These are phyloP conservation scores for Clepsis dumicolana DNA, from an alignment of 2,888 invertebrate genomes.

Conservation along the genomic window DNA sequence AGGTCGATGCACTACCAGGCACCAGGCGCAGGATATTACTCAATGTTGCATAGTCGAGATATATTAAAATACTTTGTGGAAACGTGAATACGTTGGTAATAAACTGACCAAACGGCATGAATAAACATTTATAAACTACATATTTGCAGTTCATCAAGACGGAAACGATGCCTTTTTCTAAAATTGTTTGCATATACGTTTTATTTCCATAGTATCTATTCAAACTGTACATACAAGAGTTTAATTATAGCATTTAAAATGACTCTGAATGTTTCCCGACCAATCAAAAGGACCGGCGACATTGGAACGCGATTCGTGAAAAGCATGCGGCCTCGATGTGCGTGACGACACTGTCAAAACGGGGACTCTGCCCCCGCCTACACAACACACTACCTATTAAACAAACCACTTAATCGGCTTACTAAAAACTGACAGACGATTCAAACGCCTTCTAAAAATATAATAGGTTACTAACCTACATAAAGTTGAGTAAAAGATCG, in stretches of 20 bases:
- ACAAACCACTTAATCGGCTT: constrained; percentile 38
- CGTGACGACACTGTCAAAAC: constrained; percentile 51
- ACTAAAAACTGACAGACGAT: constrained; percentile 24
- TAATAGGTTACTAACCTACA: background rate
- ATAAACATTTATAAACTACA: constrained; percentile 7
- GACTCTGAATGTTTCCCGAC: constrained; percentile 14
- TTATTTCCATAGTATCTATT: background rate
- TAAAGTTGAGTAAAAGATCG: constrained; percentile 4
- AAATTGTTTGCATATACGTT: background rate
- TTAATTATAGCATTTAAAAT: constrained; percentile 26
- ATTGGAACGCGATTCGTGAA: constrained; percentile 40
- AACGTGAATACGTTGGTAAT: constrained; percentile 16
- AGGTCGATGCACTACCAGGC: constrained; percentile 61
- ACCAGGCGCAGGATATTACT: constrained; percentile 53
- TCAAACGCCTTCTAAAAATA: constrained; percentile 5
- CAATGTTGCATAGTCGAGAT: constrained; percentile 54
- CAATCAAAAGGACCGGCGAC: constrained; percentile 22
- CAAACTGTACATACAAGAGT: background rate
- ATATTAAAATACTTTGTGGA: constrained; percentile 44
- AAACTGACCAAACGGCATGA: background rate
- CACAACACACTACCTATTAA: constrained; percentile 49
- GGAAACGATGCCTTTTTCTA: background rate
- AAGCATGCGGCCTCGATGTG: constrained; percentile 66
- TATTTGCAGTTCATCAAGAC: background rate
- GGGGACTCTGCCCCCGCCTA: constrained; percentile 65